Evolutionary conservation across 2,113 vertebrate genomes (phyloP), one percentile per base, ranked within the genome.

Genomic region (Notarius quadriscutis): DNA sequence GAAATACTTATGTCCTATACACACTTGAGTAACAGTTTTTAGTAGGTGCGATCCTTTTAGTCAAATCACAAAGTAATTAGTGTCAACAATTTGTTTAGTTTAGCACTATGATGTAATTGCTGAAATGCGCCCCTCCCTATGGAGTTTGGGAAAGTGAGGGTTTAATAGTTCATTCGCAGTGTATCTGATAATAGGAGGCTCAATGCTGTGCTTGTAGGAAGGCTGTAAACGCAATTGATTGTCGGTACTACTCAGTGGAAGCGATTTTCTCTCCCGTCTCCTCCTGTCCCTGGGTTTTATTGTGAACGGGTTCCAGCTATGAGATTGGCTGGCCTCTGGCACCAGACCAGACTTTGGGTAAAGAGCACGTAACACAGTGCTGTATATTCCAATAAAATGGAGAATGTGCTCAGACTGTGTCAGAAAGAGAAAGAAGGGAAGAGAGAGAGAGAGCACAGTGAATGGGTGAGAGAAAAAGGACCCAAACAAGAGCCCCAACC

Each of bases 301-400:
- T 90, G 87, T 50, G 11, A 90, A 82, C 50, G 41, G 81, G 81
- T 53, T 90, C 67, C 91, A 91, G 93, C 91, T 82, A 84, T 60
- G 89, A 93, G 93, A 93, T 93, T 93, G 91, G 93, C 87, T 91
- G 91, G 89, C 90, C 92, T 87, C 85, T 88, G 57, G 92, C 93
- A 92, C 78, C 91, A 92, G 92, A 93, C 86, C 90, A 92, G 92
- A 91, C 92, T 58, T 92, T 90, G 81, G 91, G 87, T 87, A 92
- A 92, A 87, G 89, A 92, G 91, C 91, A 92, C 89, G 74, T 72
- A 90, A 91, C 90, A 90, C 90, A 84, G 89, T 72, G 84, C 89
- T 85, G 86, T 86, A 87, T 25, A 88, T 92, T 92, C 92, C 81
- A 88, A 92, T 94, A 93, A 94, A 95, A 90, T 72, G 3, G 55